Conservation (phyloP, 2,888 invertebrate species). For the Abscondita cerata region DNA sequence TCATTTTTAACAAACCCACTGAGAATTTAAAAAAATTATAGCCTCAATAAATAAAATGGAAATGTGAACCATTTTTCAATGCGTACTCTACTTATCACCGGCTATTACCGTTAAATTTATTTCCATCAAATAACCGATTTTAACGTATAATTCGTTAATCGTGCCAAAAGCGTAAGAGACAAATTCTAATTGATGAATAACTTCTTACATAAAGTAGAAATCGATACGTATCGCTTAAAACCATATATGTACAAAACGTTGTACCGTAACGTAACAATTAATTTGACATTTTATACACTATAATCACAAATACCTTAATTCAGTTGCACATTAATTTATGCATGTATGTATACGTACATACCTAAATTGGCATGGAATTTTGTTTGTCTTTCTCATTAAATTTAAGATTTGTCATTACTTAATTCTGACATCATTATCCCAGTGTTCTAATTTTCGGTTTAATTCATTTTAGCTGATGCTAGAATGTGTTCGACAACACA, state of each 20-base stretch:
- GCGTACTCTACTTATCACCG: too few species aligned
- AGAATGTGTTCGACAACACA: too few species aligned
- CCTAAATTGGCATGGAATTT: slow-evolving; percentile 31
- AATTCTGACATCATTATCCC: slow-evolving; percentile 4
- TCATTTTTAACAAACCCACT: too few species aligned
- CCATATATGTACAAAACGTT: slow-evolving; percentile 26
- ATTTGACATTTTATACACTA: slow-evolving; percentile 29
- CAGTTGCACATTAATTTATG: slow-evolving; percentile 8
- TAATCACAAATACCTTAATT: slow-evolving; percentile 26
- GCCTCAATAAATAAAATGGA: too few species aligned
- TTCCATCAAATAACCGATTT: too few species aligned
- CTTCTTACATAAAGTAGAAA: slow-evolving; percentile 19
- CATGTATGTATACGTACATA: slow-evolving; percentile 16
- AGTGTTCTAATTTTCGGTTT: neutral
- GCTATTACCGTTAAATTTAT: too few species aligned
- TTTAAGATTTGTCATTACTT: slow-evolving; percentile 6
- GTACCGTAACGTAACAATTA: slow-evolving; percentile 20
- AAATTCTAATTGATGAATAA: neutral
- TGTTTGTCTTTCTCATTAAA: slow-evolving; percentile 18
- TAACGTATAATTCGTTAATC: slow-evolving; percentile 4
- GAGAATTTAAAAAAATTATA: too few species aligned
- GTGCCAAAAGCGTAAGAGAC: slow-evolving; percentile 3
- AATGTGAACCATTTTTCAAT: too few species aligned
- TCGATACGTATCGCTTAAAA: slow-evolving; percentile 18
- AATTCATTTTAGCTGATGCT: too few species aligned